Conservation (phyloP, 1,140 invertebrate species). For the Semibalanus balanoides region DNA sequence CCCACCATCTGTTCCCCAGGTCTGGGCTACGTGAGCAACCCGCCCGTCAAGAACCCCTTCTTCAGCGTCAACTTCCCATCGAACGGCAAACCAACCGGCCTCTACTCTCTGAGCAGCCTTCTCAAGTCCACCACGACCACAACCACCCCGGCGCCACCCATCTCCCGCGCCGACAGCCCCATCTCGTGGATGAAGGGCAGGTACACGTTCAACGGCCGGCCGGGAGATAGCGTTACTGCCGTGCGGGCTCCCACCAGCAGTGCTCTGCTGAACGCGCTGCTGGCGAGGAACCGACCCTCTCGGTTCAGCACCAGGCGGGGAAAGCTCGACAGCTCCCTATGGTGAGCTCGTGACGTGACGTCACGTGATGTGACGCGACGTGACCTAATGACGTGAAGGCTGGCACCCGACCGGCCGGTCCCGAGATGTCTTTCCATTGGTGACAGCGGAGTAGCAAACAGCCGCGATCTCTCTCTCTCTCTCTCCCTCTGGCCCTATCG, state of each 20-base stretch:
- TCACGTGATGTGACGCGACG: not conserved
- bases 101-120: not conserved
- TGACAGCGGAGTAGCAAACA: too few species aligned
- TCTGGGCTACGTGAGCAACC: not conserved
- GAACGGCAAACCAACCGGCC: not conserved
- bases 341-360: not conserved
- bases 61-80: not conserved
- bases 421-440: not conserved
- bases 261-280: not conserved
- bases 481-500: too few species aligned
- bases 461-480: too few species aligned
- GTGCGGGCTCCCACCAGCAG: not conserved
- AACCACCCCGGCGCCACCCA: not conserved
- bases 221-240: not conserved
- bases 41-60: not conserved
- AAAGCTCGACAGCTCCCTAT: not conserved
- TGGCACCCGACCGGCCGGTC: not conserved
- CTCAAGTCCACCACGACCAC: not conserved
- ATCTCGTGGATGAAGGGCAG: not conserved
- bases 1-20: not conserved
- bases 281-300: not conserved
- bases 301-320: not conserved
- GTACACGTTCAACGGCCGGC: not conserved
- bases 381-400: too few species aligned
- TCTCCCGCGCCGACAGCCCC: not conserved